A percentile compares a stretch with the other conserved stretches of the same genome.
Evolutionary conservation across 2,113 vertebrate species (phyloP).

Genomic region (Rhinopomastus cyanomelas): DNA sequence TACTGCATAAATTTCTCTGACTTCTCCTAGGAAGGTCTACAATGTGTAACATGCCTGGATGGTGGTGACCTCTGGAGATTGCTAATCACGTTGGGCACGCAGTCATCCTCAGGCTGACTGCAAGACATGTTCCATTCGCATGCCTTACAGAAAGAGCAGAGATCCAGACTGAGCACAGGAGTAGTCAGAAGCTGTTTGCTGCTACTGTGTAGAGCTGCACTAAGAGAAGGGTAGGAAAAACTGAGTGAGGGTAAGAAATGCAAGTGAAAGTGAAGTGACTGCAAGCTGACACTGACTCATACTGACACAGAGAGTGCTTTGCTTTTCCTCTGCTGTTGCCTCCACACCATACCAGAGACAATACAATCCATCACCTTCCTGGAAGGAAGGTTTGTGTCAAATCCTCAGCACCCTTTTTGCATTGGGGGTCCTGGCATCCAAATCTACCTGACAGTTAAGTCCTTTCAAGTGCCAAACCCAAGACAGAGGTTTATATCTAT

Average conservation of each 20-base stretch:
- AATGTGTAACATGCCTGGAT: not conserved
- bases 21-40: not conserved
- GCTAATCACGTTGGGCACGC: not conserved
- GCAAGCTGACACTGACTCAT: not conserved
- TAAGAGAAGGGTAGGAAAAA: not conserved
- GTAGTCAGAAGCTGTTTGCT: not conserved
- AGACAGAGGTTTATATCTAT: not conserved
- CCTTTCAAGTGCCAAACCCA: not conserved
- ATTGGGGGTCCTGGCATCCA: not conserved
- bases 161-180: not conserved
- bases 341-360: fast-evolving
- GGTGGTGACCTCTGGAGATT: not conserved
- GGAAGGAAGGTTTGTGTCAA: not conserved
- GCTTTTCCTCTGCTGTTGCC: not conserved
- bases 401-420: not conserved
- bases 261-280: not conserved
- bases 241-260: not conserved
- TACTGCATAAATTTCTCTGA: not conserved
- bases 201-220: not conserved
- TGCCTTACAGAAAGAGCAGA: not conserved
- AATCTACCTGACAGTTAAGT: not conserved
- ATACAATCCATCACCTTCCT: not conserved
- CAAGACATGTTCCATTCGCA: not conserved
- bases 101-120: not conserved
- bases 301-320: not conserved